Evolutionary conservation across 2,888 invertebrate species (phyloP), one percentile per base, ranked within the genome.

Genomic region (Anarsia innoxiella): DNA sequence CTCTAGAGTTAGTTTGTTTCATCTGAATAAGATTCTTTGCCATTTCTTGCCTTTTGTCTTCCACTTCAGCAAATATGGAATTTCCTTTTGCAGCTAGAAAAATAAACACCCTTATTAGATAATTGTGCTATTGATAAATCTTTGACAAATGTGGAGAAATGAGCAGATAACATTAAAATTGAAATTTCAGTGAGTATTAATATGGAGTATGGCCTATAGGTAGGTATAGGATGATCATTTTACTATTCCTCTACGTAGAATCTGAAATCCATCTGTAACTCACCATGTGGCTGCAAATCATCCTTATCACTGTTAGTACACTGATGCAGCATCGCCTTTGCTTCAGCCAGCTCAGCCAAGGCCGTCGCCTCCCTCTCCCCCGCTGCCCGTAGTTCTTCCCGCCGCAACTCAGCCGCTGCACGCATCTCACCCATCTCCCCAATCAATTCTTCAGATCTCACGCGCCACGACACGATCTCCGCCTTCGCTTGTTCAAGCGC

Each of bases 1-100:
- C 85, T 60, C 83, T 79, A 29, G 86, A 54, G 49, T 88, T 89
- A 13, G 83, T 86, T 53, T 88, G 87, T 53, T 89, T 89, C 74
- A 89, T 88, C 37, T 83, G 79, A 28, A 86, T 78, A 2, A 89
- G 64, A 42, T 86, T 70, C 41, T 87, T 85, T 8, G 86, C 87
- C 88, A 89, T 88, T 46, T 84, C 88, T 51, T 89, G 89, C 13
- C 89, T 79, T 48, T 89, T 89, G 53, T 89, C 89, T 48, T 89
- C 89, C 1, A 89, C 89, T 59, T 89, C 89, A 38, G 89, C 89
- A 68, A 89, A 89, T 49, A 89, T 66, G 0, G 89, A 89, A 51
- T 89, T 89, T 1, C 89, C 89, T 61, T 89, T 89, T 10, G 84
- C 82, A 61, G 88, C 89, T 88, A 57, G 14, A 69, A 66, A 15